phyloP scores from a whole-genome alignment of 92 coral and sea anemone genomes.

The Blastomussa wellsi region DNA sequence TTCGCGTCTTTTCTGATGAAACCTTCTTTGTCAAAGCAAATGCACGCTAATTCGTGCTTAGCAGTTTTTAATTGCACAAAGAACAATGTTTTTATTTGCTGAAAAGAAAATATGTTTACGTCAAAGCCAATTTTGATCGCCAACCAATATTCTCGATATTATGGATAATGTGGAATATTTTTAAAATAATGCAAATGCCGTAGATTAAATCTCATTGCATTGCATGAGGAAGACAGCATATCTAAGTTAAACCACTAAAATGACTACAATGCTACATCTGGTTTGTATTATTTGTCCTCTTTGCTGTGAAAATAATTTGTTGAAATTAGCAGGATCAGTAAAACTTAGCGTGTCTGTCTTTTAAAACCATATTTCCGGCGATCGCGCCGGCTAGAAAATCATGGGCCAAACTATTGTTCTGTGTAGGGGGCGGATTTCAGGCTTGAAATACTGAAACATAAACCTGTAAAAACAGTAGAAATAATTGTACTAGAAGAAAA shows the following conservation, averaged over 20 bases:
- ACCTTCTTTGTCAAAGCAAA: background rate
- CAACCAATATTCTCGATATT: background rate
- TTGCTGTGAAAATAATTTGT: constrained; percentile 8
- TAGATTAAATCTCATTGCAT: background rate
- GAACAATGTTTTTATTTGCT: constrained; percentile 1
- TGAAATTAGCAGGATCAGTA: constrained; percentile 3
- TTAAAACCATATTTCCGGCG: constrained; percentile 19
- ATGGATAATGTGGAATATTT: background rate
- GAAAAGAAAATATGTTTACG: background rate
- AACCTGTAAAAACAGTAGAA: background rate
- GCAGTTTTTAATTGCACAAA: background rate
- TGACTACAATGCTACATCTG: background rate
- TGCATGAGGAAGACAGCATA: background rate
- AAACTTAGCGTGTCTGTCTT: constrained; percentile 21
- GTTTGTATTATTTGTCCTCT: background rate
- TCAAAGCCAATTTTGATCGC: background rate
- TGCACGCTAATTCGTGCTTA: constrained; percentile 5
- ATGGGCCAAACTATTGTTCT: background rate
- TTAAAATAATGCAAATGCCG: background rate
- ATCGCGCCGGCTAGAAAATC: background rate
- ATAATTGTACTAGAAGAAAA: background rate
- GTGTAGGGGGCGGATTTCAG: background rate
- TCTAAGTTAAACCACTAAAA: background rate
- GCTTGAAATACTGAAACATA: background rate
- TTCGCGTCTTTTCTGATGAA: background rate